Conservation (phyloP, 2,113 vertebrate species). For the Erythrolamprus reginae region DNA sequence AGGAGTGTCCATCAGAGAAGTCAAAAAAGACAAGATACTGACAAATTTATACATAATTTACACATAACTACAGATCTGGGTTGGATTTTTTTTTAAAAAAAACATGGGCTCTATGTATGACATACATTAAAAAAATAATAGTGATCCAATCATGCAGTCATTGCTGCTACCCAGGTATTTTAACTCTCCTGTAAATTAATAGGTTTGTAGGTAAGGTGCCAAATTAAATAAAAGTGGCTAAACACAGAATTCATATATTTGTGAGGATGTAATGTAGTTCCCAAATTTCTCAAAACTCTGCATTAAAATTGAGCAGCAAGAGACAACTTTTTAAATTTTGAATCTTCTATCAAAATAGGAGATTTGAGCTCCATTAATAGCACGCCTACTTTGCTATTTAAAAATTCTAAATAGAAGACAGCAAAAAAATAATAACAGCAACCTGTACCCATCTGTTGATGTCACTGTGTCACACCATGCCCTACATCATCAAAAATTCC, state of each 20-base stretch:
- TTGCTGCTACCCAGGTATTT: not conserved
- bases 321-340: not conserved
- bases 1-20: not conserved
- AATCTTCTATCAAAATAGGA: not conserved
- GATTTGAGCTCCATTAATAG: not conserved
- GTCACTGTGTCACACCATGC: not conserved
- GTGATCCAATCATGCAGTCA: not conserved
- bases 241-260: not conserved
- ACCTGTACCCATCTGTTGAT: not conserved
- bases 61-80: not conserved
- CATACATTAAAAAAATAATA: not conserved
- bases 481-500: not conserved
- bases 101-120: not conserved
- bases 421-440: not conserved
- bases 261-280: too few relatives aligned
- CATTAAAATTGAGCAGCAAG: not conserved
- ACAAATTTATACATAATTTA: too few relatives aligned
- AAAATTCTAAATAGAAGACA: not conserved
- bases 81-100: not conserved
- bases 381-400: not conserved
- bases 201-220: not conserved
- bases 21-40: not conserved
- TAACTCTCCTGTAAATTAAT: not conserved
- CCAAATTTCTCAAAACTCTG: not conserved
- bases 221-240: not conserved